These are phyloP conservation scores for Bombus soroeensis DNA, from an alignment of 1,140 invertebrate species.

Conservation along the genomic window DNA sequence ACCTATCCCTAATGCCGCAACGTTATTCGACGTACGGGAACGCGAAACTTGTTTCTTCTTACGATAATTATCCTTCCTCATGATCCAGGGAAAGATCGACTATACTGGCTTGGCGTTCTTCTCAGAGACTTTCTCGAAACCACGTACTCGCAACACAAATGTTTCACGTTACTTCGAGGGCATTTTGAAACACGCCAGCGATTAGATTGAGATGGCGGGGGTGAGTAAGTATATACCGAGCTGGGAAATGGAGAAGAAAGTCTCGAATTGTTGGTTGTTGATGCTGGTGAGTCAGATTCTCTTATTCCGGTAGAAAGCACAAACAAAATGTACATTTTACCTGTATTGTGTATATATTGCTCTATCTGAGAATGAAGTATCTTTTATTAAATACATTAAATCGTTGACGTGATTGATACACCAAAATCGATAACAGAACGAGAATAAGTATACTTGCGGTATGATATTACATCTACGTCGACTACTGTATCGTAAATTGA, in stretches of 20 bases:
- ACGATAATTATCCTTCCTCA: conserved; percentile 67
- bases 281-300: too few relatives aligned
- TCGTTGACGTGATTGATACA: not conserved
- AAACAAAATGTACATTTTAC: not conserved
- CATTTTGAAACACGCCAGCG: conserved; percentile 23
- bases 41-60: conserved; percentile 38
- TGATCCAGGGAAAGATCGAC: not conserved
- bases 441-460: not conserved
- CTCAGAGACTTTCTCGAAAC: not conserved
- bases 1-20: conserved; percentile 70
- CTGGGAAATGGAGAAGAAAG: not conserved
- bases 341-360: not conserved
- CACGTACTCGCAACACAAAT: not conserved
- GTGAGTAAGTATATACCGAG: too few relatives aligned
- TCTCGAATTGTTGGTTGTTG: not conserved
- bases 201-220: conserved; percentile 28
- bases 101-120: not conserved
- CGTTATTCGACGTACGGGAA: conserved; percentile 60
- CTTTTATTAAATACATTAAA: not conserved
- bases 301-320: not conserved
- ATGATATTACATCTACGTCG: not conserved
- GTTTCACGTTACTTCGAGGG: not conserved
- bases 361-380: not conserved
- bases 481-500: not conserved
- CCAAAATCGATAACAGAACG: not conserved